phyloP scores from a whole-genome alignment of 2,888 invertebrate genomes.

The Rhagium mordax region DNA sequence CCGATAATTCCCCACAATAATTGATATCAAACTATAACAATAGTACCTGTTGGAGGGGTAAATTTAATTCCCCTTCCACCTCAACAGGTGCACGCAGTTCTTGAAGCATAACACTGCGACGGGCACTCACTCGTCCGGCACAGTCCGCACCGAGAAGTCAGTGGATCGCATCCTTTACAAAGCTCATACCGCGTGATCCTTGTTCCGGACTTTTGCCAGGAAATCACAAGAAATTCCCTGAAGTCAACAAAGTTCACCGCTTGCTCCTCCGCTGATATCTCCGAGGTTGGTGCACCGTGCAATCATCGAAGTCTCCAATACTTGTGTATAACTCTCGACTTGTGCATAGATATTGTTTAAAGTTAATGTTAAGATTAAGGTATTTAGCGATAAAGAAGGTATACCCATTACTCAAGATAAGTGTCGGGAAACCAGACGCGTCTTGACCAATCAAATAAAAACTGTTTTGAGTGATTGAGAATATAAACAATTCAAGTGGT shows the following conservation, averaged over 20 bases:
- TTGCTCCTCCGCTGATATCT: constrained; percentile 51
- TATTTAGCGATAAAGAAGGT: background rate
- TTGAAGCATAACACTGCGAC: constrained; percentile 70
- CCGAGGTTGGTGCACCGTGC: constrained; percentile 50
- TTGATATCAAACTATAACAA: constrained; percentile 62
- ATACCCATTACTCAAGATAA: background rate
- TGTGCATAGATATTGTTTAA: constrained; percentile 21
- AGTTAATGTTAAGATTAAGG: constrained; percentile 5
- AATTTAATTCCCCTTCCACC: constrained; percentile 64
- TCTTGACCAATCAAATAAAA: background rate
- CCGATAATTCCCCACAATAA: constrained; percentile 52
- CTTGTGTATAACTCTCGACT: constrained; percentile 8
- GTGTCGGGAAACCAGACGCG: constrained; percentile 3
- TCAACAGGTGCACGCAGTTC: constrained; percentile 70
- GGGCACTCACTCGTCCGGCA: constrained; percentile 71
- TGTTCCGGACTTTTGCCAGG: constrained; percentile 45
- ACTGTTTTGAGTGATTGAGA: constrained; percentile 21
- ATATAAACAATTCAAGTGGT: constrained; percentile 36
- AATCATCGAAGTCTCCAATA: constrained; percentile 48
- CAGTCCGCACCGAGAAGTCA: constrained; percentile 68
- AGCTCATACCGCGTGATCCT: constrained; percentile 55
- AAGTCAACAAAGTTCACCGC: constrained; percentile 48
- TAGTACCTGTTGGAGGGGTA: constrained; percentile 66
- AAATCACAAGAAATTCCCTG: constrained; percentile 18
- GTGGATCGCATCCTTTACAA: constrained; percentile 58